phyloP scores from a whole-genome alignment of 2,113 vertebrate genomes.

The Etheostoma cragini region DNA sequence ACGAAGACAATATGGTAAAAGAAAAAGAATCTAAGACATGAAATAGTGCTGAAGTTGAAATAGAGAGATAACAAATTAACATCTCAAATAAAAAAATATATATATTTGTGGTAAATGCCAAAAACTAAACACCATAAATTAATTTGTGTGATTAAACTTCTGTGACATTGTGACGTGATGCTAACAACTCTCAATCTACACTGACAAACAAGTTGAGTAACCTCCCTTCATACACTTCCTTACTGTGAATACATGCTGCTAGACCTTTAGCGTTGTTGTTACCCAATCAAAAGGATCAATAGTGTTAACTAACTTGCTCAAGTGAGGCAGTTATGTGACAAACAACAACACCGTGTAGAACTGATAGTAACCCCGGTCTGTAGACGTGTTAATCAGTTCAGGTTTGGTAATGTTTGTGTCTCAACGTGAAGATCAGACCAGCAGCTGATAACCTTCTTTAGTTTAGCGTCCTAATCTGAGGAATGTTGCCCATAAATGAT shows the following conservation, averaged over 20 bases:
- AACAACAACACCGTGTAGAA: not conserved
- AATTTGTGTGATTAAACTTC: not conserved
- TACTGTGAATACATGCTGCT: not conserved
- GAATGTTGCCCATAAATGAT: not conserved
- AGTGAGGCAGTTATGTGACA: not conserved
- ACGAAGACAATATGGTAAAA: not conserved
- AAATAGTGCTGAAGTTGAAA: not conserved
- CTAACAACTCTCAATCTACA: not conserved
- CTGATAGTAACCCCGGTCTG: not conserved
- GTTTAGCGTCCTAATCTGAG: conserved; percentile 3
- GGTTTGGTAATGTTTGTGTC: conserved; percentile 17
- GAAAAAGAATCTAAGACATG: not conserved
- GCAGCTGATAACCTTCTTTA: conserved; percentile 7
- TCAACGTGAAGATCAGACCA: not conserved
- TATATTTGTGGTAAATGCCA: too few species aligned
- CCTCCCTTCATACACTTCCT: not conserved
- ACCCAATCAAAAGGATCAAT: conserved; percentile 5
- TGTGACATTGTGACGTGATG: not conserved
- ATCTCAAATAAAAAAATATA: not conserved
- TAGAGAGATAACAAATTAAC: not conserved
- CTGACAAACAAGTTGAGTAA: not conserved
- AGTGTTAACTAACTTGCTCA: not conserved
- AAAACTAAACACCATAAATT: not conserved
- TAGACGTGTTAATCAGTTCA: not conserved
- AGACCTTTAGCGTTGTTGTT: not conserved